Percentiles rank a stretch among this genome's conserved stretches.
Conservation (phyloP, 2,888 invertebrate genomes). For the Tenthredo mesomela region DNA sequence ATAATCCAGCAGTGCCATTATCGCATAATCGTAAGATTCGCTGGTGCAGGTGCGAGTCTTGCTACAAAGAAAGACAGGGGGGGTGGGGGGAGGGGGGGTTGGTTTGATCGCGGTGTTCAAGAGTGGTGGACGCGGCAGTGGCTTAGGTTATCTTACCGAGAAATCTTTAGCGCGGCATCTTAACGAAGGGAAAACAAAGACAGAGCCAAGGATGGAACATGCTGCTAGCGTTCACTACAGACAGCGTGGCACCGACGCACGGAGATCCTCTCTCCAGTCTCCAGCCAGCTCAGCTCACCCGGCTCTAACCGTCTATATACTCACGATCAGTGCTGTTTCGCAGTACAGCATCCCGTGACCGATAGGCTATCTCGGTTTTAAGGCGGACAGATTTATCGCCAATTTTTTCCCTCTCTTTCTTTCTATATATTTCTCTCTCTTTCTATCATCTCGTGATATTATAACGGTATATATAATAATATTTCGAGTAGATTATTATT, state of each 20-base stretch:
- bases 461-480: constrained; percentile 38
- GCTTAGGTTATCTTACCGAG: constrained; percentile 67
- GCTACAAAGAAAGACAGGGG: constrained; percentile 28
- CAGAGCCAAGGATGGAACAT: constrained; percentile 49
- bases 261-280: constrained; percentile 48
- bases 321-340: constrained; percentile 9
- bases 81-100: too few species aligned
- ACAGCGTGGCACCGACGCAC: constrained; percentile 53
- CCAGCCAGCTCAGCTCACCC: constrained; percentile 17
- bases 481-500: constrained; percentile 24
- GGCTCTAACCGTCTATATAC: constrained; percentile 7
- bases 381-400: constrained; percentile 49
- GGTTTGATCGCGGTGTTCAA: constrained; percentile 44
- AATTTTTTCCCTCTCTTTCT: constrained; percentile 7
- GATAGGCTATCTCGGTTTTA: constrained; percentile 36
- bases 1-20: background rate
- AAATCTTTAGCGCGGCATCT: constrained; percentile 69
- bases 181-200: constrained; percentile 67
- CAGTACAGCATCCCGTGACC: constrained; percentile 1
- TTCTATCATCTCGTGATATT: background rate
- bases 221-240: constrained; percentile 47
- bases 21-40: constrained; percentile 25
- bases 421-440: background rate
- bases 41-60: constrained; percentile 68
- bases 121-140: constrained; percentile 68